phyloP scores from a whole-genome alignment of 2,797 vertebrate species.

The Crax fasciolata region DNA sequence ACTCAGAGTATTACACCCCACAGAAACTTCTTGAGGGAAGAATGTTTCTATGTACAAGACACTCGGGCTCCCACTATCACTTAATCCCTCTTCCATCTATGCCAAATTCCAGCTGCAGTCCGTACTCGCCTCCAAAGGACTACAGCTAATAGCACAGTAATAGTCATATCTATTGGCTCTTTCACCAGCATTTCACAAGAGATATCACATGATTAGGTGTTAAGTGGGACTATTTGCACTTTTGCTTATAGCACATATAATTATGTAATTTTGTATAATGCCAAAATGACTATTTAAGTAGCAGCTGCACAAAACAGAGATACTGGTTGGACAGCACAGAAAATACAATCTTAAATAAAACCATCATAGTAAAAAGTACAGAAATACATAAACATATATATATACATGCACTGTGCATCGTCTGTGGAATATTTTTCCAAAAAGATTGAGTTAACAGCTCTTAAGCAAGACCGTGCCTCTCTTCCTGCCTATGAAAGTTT shows the following conservation, averaged over 20 bases:
- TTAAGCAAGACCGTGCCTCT: not conserved
- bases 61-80: slow-evolving; percentile 25
- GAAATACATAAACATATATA: not conserved
- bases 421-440: not conserved
- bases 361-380: not conserved
- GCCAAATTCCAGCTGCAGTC: slow-evolving; percentile 65
- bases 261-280: slow-evolving; percentile 66
- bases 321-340: slow-evolving; percentile 38
- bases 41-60: slow-evolving; percentile 14
- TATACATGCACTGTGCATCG: not conserved
- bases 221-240: slow-evolving; percentile 76
- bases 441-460: not conserved
- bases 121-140: not conserved
- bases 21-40: not conserved
- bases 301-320: slow-evolving; percentile 62
- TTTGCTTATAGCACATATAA: slow-evolving; percentile 66
- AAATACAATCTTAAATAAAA: slow-evolving; percentile 36
- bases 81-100: slow-evolving; percentile 55
- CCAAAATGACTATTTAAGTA: slow-evolving; percentile 54
- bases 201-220: slow-evolving; percentile 70
- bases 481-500: not conserved
- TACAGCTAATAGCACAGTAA: slow-evolving; percentile 21
- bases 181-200: slow-evolving; percentile 60
- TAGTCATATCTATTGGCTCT: slow-evolving; percentile 44
- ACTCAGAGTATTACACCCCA: not conserved